Percentiles rank a stretch among this genome's conserved stretches.
These are phyloP conservation scores for Hippocampus comes DNA, from an alignment of 2,113 vertebrate species.

Conservation along the genomic window DNA sequence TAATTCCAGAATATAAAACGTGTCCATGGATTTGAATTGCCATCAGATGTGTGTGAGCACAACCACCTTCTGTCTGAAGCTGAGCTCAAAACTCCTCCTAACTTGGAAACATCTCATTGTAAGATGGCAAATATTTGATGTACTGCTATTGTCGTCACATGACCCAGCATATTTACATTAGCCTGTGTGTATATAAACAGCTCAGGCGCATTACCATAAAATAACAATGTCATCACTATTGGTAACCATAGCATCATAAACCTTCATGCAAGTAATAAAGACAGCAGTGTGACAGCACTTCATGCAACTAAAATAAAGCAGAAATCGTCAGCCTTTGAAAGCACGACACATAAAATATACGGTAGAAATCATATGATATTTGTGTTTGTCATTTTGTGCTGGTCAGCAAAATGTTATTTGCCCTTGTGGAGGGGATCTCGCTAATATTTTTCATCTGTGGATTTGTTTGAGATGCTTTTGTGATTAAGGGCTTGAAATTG, in stretches of 20 bases:
- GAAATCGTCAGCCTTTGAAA: too few relatives aligned
- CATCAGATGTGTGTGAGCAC: neutral
- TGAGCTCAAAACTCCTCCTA: neutral
- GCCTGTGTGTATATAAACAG: too few relatives aligned
- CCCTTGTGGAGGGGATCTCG: too few relatives aligned
- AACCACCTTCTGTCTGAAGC: neutral
- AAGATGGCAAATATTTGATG: neutral
- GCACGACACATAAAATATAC: too few relatives aligned
- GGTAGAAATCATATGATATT: too few relatives aligned
- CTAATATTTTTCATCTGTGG: too few relatives aligned
- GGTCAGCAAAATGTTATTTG: too few relatives aligned
- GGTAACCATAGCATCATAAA: neutral
- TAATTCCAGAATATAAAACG: too few relatives aligned
- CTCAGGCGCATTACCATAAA: neutral
- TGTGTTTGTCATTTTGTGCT: too few relatives aligned
- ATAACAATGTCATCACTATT: too few relatives aligned
- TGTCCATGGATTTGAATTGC: neutral
- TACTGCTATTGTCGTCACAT: neutral
- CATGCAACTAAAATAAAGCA: neutral
- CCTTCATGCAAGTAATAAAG: neutral
- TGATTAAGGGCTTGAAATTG: too few relatives aligned
- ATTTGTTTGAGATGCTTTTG: too few relatives aligned
- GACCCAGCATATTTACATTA: conserved; percentile 14
- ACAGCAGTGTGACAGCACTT: neutral
- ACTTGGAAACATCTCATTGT: neutral